Evolutionary conservation across 2,888 invertebrate species (phyloP).

Genomic region (Cacoxenus indagator): DNA sequence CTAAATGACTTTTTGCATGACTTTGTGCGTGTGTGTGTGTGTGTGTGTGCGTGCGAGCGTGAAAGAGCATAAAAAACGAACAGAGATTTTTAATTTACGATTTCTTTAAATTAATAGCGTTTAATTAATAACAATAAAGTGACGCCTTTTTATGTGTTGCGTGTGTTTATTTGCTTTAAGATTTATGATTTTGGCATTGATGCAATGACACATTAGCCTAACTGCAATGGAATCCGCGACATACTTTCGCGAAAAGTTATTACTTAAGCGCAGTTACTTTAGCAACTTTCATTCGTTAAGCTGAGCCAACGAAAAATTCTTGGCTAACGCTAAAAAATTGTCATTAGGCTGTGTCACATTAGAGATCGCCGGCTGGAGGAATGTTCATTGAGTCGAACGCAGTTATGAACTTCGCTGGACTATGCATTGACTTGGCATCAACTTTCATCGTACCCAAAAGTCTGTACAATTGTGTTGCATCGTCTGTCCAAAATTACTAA

Average conservation of each 20-base stretch:
- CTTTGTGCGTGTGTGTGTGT: too few relatives aligned
- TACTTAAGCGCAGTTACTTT: too few relatives aligned
- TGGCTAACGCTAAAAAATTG: too few relatives aligned
- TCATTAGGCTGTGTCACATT: constrained; percentile 44
- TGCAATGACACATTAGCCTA: constrained; percentile 25
- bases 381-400: background rate
- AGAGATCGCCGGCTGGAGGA: constrained; percentile 18
- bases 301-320: too few relatives aligned
- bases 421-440: constrained; percentile 5
- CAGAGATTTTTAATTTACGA: constrained; percentile 60
- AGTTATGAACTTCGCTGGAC: constrained; percentile 4
- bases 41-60: background rate
- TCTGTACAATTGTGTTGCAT: constrained; percentile 7
- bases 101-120: constrained; percentile 64
- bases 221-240: too few relatives aligned
- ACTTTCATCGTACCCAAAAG: constrained; percentile 31
- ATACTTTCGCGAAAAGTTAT: too few relatives aligned
- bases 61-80: constrained; percentile 25
- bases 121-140: constrained; percentile 66
- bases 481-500: constrained; percentile 38
- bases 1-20: constrained; percentile 47
- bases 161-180: constrained; percentile 50
- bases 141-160: constrained; percentile 44
- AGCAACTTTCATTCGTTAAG: constrained; percentile 48
- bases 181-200: constrained; percentile 43